These are phyloP conservation scores for Pilophorus perplexus DNA, from an alignment of 2,888 invertebrate species.

Conservation along the genomic window DNA sequence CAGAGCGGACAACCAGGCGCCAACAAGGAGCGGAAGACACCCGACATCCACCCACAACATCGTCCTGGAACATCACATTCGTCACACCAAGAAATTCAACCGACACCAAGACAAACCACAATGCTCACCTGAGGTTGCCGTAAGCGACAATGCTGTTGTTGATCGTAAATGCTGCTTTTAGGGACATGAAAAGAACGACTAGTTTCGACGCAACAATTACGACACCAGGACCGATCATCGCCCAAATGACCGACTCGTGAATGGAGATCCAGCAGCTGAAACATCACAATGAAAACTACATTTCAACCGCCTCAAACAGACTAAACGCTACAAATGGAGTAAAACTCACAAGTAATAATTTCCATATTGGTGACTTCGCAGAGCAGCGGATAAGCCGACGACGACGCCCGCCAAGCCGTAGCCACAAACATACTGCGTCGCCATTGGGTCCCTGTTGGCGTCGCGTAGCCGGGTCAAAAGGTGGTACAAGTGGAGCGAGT, in stretches of 20 bases:
- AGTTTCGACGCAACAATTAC: slow-evolving; percentile 75
- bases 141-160: slow-evolving; percentile 84
- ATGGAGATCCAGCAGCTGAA: slow-evolving; percentile 91
- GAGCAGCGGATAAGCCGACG: slow-evolving; percentile 86
- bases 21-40: slow-evolving; percentile 77
- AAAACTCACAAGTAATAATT: slow-evolving; percentile 91
- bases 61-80: slow-evolving; percentile 60
- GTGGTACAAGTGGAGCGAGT: slow-evolving; percentile 87
- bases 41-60: slow-evolving; percentile 83
- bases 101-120: not conserved
- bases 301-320: too few relatives aligned
- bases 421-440: slow-evolving; percentile 86
- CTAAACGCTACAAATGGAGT: too few relatives aligned
- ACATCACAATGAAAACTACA: not conserved
- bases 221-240: slow-evolving; percentile 87
- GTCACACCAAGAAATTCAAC: not conserved
- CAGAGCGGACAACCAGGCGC: slow-evolving; percentile 82
- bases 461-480: slow-evolving; percentile 94
- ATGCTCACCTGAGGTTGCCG: slow-evolving; percentile 58
- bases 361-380: slow-evolving; percentile 91
- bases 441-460: slow-evolving; percentile 92
- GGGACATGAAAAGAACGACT: slow-evolving; percentile 76
- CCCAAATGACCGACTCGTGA: slow-evolving; percentile 92
- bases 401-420: slow-evolving; percentile 90
- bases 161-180: slow-evolving; percentile 85